Conservation (phyloP, 2,888 invertebrate genomes). For the Cryptophagus acutangulus region DNA sequence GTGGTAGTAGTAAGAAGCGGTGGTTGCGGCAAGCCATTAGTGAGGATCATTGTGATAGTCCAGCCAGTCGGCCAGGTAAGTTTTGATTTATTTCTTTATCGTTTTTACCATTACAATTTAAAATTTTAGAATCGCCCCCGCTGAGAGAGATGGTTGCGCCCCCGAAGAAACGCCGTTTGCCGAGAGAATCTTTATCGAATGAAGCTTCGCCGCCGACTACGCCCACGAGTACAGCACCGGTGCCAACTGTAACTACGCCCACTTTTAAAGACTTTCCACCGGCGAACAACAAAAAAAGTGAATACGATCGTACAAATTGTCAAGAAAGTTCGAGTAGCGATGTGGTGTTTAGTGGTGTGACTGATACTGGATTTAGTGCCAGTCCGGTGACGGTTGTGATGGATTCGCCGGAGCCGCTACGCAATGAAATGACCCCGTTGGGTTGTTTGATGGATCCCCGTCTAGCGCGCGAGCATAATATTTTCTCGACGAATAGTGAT, state of each 20-base stretch:
- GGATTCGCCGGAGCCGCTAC: background rate
- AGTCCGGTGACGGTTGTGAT: background rate
- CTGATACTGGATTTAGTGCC: too few species aligned
- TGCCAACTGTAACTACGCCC: slow-evolving; percentile 6
- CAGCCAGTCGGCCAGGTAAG: slow-evolving; percentile 56
- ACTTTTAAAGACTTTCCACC: too few species aligned
- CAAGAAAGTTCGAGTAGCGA: too few species aligned
- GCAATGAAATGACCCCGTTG: too few species aligned
- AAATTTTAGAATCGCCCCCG: slow-evolving; percentile 60
- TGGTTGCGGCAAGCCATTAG: slow-evolving; percentile 95
- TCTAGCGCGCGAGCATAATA: slow-evolving; percentile 32
- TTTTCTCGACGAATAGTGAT: slow-evolving; percentile 40
- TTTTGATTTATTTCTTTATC: too few species aligned
- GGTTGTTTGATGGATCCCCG: slow-evolving; percentile 40
- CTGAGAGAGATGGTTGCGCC: slow-evolving; percentile 72
- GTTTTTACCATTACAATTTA: too few species aligned
- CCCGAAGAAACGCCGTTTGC: slow-evolving; percentile 84
- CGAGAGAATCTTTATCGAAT: slow-evolving; percentile 73
- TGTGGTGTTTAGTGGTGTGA: too few species aligned
- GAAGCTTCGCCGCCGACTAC: slow-evolving; percentile 51
- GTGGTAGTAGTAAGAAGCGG: slow-evolving; percentile 88
- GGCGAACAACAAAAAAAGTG: too few species aligned
- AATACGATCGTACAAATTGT: too few species aligned
- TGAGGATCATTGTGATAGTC: slow-evolving; percentile 69
- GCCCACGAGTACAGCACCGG: slow-evolving; percentile 33